These are phyloP conservation scores for Odontesthes bonariensis DNA, from an alignment of 2,113 vertebrate species.

Conservation along the genomic window DNA sequence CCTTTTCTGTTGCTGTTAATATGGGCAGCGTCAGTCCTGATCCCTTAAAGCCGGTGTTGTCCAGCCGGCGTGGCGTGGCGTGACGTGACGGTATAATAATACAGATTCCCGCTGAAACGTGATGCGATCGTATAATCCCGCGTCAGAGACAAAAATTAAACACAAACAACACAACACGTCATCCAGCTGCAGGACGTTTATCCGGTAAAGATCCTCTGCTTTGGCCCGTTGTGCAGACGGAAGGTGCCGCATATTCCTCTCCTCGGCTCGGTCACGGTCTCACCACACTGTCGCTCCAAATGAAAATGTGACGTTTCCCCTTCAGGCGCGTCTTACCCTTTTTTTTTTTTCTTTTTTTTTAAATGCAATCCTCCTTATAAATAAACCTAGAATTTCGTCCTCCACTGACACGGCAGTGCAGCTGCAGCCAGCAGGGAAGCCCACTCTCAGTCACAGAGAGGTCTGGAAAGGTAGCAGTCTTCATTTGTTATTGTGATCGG, in stretches of 20 bases:
- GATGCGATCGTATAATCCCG: constrained; percentile 51
- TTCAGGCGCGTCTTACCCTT: constrained; percentile 54
- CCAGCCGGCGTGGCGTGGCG: constrained; percentile 45
- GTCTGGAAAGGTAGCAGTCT: constrained; percentile 49
- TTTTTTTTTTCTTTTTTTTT: not conserved
- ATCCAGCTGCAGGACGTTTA: constrained; percentile 33
- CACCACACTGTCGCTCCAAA: constrained; percentile 54
- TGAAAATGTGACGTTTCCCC: constrained; percentile 69
- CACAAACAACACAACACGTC: constrained; percentile 17
- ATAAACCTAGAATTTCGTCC: constrained; percentile 49
- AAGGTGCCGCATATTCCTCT: constrained; percentile 64
- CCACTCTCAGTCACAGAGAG: constrained; percentile 13
- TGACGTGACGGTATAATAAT: constrained; percentile 60
- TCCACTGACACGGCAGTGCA: constrained; percentile 40
- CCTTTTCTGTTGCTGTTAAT: constrained; percentile 11
- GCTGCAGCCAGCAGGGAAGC: constrained; percentile 14
- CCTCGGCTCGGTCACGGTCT: constrained; percentile 58
- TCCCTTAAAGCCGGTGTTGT: constrained; percentile 30
- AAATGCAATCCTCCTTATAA: constrained; percentile 26
- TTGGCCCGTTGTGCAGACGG: constrained; percentile 34
- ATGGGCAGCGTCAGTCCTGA: constrained; percentile 38
- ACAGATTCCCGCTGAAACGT: constrained; percentile 60
- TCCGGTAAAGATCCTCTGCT: constrained; percentile 42
- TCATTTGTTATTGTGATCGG: constrained; percentile 63
- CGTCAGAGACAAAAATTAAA: not conserved